A percentile compares a stretch with the other conserved stretches of the same genome.
Evolutionary conservation across 1,140 invertebrate genomes (phyloP).

Genomic region (Physella acuta): DNA sequence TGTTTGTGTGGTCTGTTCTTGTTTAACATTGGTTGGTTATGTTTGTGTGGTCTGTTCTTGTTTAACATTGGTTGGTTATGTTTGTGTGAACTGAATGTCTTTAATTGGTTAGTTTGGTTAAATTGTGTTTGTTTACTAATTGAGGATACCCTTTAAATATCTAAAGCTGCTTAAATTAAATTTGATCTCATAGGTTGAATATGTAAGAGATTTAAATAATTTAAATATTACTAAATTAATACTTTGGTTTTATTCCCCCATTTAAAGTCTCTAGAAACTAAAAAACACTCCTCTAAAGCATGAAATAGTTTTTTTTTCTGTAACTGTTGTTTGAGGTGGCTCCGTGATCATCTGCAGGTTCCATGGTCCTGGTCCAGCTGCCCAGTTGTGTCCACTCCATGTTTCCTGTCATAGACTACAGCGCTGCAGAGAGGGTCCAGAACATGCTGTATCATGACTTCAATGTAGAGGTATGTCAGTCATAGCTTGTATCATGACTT

Average conservation of each 20-base stretch:
- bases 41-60: not conserved
- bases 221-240: not conserved
- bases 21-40: too few relatives aligned
- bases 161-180: too few relatives aligned
- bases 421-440: constrained; percentile 48
- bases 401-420: constrained; percentile 36
- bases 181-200: not conserved
- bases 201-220: not conserved
- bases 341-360: constrained; percentile 32
- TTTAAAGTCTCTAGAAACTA: not conserved
- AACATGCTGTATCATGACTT: constrained; percentile 51
- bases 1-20: too few relatives aligned
- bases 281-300: too few relatives aligned
- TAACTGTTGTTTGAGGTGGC: too few relatives aligned
- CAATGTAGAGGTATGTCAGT: constrained; percentile 52
- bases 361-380: constrained; percentile 49
- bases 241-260: not conserved
- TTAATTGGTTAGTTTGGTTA: not conserved
- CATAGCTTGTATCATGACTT: not conserved
- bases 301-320: too few relatives aligned
- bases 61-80: not conserved
- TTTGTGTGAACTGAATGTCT: not conserved
- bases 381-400: constrained; percentile 37
- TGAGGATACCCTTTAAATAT: too few relatives aligned
- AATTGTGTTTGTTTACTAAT: not conserved